Base-by-base conservation (phyloP, 2,888 invertebrate species). In the Clitarchus hookeri region DNA sequence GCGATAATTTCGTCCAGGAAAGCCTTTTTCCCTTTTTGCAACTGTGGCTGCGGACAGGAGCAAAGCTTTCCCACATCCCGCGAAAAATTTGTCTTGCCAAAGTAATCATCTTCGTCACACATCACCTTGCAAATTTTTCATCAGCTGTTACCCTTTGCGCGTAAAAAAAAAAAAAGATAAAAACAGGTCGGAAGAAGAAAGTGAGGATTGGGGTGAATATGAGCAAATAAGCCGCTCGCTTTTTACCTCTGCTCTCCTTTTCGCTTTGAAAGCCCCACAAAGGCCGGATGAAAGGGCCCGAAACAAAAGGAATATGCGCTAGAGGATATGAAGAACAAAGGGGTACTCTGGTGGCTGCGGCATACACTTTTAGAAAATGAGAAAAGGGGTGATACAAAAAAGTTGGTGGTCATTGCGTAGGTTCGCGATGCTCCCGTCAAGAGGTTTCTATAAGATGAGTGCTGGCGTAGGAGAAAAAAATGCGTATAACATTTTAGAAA, bases 341-440 rank as follows among this genome's bases (percentile, higher is more conserved):
- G 82, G 82, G 44, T 36, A 82, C 65, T 65, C 65, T 65, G 65
- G 82, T 44, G 44, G 82, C 44, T 8, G 44, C 82, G 82, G 27
- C 82, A 82, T 82, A 82, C 82, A 36, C 44, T 82, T 82, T 82
- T 36, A 44, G 82, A 44, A 82, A 82, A 82, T 82, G 82, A 82
- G 44, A 82, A 82, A 44, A 82, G 44, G 23, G 44, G 26, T 36
- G 44, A 82, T n/a, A n/a, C n/a, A 82, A 82, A 36, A 82, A 36
- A 82, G 65, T 65, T 23, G 65, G 65, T 65, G 65, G 65, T 65
- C 65, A 65, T 65, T 65, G 65, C 65, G 0, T 23, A 65, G 65
- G 23, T 65, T 65, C 65, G 65, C 65, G 65, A 65, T 65, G 16
- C 65, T 65, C 65, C 65, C 65, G 16, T 65, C 65, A 65, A 65